phyloP scores from a whole-genome alignment of 2,888 invertebrate species.

The Papilio demoleus region DNA sequence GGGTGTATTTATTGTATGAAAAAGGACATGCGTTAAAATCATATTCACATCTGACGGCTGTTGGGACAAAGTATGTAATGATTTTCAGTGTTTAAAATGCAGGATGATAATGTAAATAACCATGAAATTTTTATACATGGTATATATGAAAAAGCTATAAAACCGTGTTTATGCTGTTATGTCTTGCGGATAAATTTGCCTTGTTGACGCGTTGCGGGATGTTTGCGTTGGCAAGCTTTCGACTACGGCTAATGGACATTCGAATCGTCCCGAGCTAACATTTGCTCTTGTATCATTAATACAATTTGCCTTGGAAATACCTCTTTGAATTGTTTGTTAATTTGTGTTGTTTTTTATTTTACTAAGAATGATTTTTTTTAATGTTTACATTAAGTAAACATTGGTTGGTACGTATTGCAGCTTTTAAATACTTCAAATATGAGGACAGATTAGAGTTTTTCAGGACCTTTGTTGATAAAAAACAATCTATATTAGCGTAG shows the following conservation, averaged over 20 bases:
- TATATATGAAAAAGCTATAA: not conserved
- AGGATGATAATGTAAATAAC: not conserved
- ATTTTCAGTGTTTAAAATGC: not conserved
- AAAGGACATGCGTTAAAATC: too few species aligned
- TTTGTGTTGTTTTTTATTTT: not conserved
- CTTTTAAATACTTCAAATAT: too few species aligned
- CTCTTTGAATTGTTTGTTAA: not conserved
- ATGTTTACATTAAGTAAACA: too few species aligned
- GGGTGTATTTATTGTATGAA: too few species aligned
- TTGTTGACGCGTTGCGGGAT: slow-evolving; percentile 25
- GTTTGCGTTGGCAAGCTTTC: slow-evolving; percentile 29
- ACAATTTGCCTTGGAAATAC: slow-evolving; percentile 9
- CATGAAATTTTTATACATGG: not conserved
- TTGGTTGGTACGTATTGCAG: too few species aligned
- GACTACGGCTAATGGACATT: slow-evolving; percentile 17
- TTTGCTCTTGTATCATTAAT: slow-evolving; percentile 7
- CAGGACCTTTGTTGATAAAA: not conserved
- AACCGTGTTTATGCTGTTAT: not conserved
- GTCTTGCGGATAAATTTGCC: slow-evolving; percentile 15
- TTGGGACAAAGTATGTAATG: too few species aligned
- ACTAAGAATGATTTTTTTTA: too few species aligned
- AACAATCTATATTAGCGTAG: not conserved
- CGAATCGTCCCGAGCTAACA: slow-evolving; percentile 22
- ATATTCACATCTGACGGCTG: too few species aligned
- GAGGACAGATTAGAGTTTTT: not conserved